Evolutionary conservation across 2,113 vertebrate genomes (phyloP).

Genomic region (Mobula birostris): DNA sequence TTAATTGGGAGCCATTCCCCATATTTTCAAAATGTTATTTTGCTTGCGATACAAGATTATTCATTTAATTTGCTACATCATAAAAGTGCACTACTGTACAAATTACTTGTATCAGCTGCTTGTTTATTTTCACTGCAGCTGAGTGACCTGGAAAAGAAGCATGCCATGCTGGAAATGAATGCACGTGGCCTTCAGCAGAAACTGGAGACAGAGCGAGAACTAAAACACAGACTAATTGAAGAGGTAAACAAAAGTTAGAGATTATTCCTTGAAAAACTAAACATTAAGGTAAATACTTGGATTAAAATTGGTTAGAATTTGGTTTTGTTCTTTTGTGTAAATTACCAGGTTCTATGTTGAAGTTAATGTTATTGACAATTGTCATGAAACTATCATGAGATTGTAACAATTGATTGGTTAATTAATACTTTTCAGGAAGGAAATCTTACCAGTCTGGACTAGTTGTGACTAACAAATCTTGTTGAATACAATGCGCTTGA

Average conservation of each 20-base stretch:
- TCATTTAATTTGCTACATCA: neutral
- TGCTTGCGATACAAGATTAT: neutral
- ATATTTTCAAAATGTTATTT: neutral
- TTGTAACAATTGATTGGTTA: too few species aligned
- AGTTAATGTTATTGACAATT: too few species aligned
- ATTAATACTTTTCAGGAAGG: too few species aligned
- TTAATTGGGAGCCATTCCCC: neutral
- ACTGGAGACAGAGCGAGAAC: slow-evolving; percentile 87
- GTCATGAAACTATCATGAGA: too few species aligned
- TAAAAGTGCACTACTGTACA: neutral
- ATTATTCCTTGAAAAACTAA: too few species aligned
- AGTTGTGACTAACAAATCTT: too few species aligned
- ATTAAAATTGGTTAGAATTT: slow-evolving; percentile 16
- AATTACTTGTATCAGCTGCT: neutral
- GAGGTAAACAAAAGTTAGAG: slow-evolving; percentile 62
- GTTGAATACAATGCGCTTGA: too few species aligned
- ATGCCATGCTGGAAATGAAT: slow-evolving; percentile 95
- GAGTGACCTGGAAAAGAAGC: slow-evolving; percentile 94
- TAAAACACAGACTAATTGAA: slow-evolving; percentile 91
- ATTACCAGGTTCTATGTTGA: too few species aligned
- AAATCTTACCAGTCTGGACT: too few species aligned
- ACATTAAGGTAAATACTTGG: neutral
- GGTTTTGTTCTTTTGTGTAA: neutral
- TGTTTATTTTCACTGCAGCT: slow-evolving; percentile 57
- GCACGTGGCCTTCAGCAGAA: slow-evolving; percentile 93